These are phyloP conservation scores for Orthosia gracilis DNA, from an alignment of 2,888 invertebrate species.

Conservation along the genomic window DNA sequence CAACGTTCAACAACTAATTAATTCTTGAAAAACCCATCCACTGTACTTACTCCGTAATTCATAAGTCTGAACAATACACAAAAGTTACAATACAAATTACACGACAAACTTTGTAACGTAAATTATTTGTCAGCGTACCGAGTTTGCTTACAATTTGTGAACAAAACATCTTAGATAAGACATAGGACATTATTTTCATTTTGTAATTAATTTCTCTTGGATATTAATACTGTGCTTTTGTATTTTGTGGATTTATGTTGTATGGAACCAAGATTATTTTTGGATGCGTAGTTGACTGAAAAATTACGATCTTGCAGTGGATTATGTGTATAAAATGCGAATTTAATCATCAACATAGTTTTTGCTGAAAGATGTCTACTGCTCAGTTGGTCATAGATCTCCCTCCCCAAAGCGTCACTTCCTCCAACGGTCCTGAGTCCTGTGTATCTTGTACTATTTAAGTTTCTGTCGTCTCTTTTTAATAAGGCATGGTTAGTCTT, in stretches of 20 bases:
- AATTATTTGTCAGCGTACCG: conserved; percentile 50
- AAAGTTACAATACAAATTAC: conserved; percentile 44
- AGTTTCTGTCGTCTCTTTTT: no score
- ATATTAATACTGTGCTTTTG: conserved; percentile 36
- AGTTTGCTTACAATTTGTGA: conserved; percentile 48
- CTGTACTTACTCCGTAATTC: conserved; percentile 25
- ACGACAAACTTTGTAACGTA: conserved; percentile 36
- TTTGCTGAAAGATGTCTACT: no score
- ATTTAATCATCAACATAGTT: no score
- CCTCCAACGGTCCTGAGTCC: no score
- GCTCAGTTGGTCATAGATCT: no score
- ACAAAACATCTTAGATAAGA: conserved; percentile 59
- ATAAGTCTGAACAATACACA: conserved; percentile 42
- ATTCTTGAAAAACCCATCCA: conserved; percentile 8
- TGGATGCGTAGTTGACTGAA: no score
- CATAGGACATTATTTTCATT: conserved; percentile 48
- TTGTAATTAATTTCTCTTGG: conserved; percentile 51
- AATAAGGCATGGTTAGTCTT: no score
- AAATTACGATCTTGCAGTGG: no score
- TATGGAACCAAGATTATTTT: background rate
- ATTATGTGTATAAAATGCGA: no score
- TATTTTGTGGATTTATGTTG: conserved; percentile 1
- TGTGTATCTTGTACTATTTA: no score
- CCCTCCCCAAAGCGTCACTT: no score
- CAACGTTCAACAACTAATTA: conserved; percentile 5